phyloP scores from a whole-genome alignment of 1,140 invertebrate genomes.

The Drosophila nebulosa region DNA sequence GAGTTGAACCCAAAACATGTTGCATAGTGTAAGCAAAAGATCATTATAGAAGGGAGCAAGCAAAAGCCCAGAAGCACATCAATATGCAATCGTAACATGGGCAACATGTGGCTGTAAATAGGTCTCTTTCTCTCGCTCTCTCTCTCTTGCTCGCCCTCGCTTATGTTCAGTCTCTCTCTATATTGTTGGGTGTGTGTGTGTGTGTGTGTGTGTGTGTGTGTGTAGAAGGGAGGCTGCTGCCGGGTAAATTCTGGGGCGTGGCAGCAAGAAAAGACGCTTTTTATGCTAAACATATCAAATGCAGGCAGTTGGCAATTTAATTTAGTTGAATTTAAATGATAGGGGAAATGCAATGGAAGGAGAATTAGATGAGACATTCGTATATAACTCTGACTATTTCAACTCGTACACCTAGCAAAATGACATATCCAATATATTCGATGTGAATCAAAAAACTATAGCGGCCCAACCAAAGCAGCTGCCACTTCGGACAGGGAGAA shows the following conservation, averaged over 20 bases:
- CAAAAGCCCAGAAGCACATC: slow-evolving; percentile 48
- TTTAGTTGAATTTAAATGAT: neutral
- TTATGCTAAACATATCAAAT: slow-evolving; percentile 67
- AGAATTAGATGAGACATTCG: neutral
- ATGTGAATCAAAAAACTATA: no score
- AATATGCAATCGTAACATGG: slow-evolving; percentile 61
- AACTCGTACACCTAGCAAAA: no score
- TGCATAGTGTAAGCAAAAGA: slow-evolving; percentile 49
- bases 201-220: slow-evolving; percentile 5
- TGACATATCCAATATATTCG: no score
- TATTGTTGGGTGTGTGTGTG: neutral
- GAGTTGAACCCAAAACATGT: slow-evolving; percentile 19
- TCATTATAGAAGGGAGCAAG: slow-evolving; percentile 36
- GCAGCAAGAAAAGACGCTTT: slow-evolving; percentile 73
- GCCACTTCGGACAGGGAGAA: no score
- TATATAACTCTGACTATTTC: neutral
- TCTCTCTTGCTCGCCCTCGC: no score
- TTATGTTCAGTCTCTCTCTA: neutral
- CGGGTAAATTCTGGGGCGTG: slow-evolving; percentile 42
- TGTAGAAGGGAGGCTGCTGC: neutral
- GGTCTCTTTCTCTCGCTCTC: neutral
- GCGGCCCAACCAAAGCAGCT: no score
- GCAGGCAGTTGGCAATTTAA: slow-evolving; percentile 1
- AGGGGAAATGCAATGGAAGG: neutral
- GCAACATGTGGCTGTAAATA: slow-evolving; percentile 52